Evolutionary conservation across 2,888 invertebrate species (phyloP).

Genomic region (Dysmachus trigonus): DNA sequence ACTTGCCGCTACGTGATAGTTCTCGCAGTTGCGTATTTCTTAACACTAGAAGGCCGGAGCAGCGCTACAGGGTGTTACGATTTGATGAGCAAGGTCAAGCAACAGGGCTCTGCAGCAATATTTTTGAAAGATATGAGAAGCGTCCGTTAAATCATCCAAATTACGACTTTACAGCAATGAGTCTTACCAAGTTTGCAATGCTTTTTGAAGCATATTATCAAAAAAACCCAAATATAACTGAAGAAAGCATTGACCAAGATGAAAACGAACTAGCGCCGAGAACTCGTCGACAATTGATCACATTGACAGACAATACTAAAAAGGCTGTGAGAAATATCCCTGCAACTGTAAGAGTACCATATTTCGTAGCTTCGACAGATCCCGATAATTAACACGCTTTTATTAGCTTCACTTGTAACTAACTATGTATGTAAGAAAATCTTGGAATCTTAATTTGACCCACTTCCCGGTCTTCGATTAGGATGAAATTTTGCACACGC

Average conservation of each 20-base stretch:
- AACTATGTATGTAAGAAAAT: neutral
- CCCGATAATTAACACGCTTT: constrained; percentile 56
- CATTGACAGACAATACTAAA: constrained; percentile 28
- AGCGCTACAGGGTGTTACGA: constrained; percentile 53
- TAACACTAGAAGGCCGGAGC: constrained; percentile 52
- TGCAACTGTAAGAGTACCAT: constrained; percentile 46
- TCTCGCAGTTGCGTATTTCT: constrained; percentile 50
- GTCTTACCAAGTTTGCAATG: neutral
- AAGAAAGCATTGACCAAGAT: neutral
- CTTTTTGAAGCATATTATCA: neutral
- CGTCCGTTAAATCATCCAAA: neutral
- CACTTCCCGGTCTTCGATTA: too few relatives aligned
- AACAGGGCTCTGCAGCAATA: constrained; percentile 45
- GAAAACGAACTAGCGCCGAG: neutral
- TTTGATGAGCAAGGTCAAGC: constrained; percentile 48
- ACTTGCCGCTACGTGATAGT: constrained; percentile 47
- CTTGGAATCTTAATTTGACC: too few relatives aligned
- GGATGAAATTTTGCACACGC: too few relatives aligned
- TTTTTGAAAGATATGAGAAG: constrained; percentile 49
- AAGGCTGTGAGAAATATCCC: constrained; percentile 49
- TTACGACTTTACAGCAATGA: neutral
- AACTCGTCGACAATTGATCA: constrained; percentile 24
- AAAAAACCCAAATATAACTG: neutral
- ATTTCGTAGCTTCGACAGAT: constrained; percentile 54
- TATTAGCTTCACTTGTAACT: constrained; percentile 52